Base-by-base conservation (phyloP, 2,888 invertebrate species). In the Eristalinus sepulchralis region DNA sequence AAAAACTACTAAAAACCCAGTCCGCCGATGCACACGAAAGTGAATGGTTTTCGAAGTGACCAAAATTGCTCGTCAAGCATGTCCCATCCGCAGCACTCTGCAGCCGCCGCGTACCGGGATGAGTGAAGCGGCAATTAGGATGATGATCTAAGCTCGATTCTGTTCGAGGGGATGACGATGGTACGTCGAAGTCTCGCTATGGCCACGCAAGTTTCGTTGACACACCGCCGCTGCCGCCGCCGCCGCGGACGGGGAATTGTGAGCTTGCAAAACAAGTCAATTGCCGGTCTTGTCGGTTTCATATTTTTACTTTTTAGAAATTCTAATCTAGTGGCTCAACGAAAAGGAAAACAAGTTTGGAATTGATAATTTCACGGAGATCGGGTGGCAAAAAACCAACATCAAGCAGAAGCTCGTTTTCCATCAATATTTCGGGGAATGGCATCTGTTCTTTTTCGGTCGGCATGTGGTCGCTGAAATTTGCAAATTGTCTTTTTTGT, bases 131-230 rank as follows among this genome's bases (percentile, higher is more conserved):
- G 47, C n/a, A 4, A 10, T 13, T 57, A 55, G 24, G 36, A 70
- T 60, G 71, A 71, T 71, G 71, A 71, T 71, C 71, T 71, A 71
- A 71, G 60, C 60, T 59, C n/a, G 34, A 11, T 60, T 60, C 27
- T 6, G 31, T 27, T n/a, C 17, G 27, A 2, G 11, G 60, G 31
- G 17, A 60, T 31, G 31, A 60, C 60, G 60, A 13, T 60, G 13
- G 8, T 27, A 4, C 60, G 17, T 47, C 47, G 27, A 10, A 27
- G 17, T 47, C 47, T 47, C n/a, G 47, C 47, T 47, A 47, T 47
- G 17, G 47, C 47, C 17, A 47, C 47, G 47, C 47, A 47, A 47
- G 47, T 8, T 47, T 47, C n/a, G 13, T 39, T 47, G 47, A n/a
- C 47, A 47, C 67, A 8, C 17, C 22, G 34, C 13, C 13, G 24